phyloP scores from a whole-genome alignment of 2,888 invertebrate genomes.

The Agrotis ipsilon region DNA sequence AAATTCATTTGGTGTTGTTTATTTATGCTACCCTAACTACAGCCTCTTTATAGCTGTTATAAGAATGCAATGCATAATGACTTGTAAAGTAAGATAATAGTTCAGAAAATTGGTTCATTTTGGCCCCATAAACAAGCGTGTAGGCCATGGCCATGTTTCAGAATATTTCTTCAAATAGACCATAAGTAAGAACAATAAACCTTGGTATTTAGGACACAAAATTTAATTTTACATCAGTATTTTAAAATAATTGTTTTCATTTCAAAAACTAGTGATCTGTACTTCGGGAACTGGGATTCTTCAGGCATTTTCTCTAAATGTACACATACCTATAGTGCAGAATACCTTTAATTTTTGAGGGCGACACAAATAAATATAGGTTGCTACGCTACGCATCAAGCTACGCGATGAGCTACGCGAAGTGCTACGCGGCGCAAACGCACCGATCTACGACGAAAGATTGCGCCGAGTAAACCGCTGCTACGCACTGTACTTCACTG shows the following conservation, averaged over 20 bases:
- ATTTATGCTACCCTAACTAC: constrained; percentile 6
- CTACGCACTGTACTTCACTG: no score
- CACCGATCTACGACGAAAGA: background rate
- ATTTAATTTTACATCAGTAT: no score
- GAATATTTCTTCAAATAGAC: constrained; percentile 2
- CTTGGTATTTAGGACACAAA: background rate
- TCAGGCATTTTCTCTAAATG: no score
- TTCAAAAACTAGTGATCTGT: no score
- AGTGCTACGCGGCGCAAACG: background rate
- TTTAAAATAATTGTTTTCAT: no score
- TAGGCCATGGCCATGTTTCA: background rate
- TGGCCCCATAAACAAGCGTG: background rate
- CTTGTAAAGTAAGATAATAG: background rate
- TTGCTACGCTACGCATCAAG: background rate
- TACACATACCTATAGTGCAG: no score
- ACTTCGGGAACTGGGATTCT: no score
- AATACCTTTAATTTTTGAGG: no score
- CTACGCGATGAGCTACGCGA: background rate
- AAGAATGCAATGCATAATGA: background rate
- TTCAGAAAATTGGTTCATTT: background rate
- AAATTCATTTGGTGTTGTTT: constrained; percentile 68
- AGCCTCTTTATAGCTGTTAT: background rate
- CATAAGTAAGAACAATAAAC: background rate
- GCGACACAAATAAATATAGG: no score
- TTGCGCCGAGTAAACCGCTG: no score